Evolutionary conservation across 2,888 invertebrate species (phyloP).

Genomic region (Chalcis sispes): DNA sequence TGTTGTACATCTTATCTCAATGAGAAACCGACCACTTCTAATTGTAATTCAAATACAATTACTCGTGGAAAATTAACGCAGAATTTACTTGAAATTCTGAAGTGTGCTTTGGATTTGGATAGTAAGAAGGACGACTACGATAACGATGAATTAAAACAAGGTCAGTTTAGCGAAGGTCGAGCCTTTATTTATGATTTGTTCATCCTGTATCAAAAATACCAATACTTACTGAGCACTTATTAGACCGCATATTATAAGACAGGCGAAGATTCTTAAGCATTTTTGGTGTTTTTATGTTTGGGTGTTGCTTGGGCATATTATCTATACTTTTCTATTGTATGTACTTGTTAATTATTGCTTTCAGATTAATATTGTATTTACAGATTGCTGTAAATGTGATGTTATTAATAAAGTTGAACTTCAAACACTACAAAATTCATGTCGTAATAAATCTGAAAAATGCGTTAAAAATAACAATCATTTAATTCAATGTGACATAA

Average conservation of each 20-base stretch:
- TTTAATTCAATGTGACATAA: too few species aligned
- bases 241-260: background rate
- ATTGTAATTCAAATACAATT: background rate
- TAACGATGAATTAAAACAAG: conserved; percentile 21
- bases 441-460: too few species aligned
- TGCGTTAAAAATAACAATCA: too few species aligned
- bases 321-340: background rate
- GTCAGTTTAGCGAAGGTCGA: conserved; percentile 11
- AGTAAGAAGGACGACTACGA: conserved; percentile 29
- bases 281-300: too few species aligned
- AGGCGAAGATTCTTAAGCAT: too few species aligned
- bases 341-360: conserved; percentile 15
- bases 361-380: conserved; percentile 34
- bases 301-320: background rate
- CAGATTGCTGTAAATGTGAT: conserved; percentile 43
- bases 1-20: conserved; percentile 27
- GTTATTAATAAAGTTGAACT: background rate
- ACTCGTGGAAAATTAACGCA: conserved; percentile 40
- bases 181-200: background rate
- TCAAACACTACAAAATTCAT: too few species aligned
- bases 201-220: background rate
- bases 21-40: conserved; percentile 8
- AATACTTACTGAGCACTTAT: background rate
- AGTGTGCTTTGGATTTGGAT: conserved; percentile 52
- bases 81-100: conserved; percentile 54